phyloP scores from a whole-genome alignment of 2,797 vertebrate genomes.

The Acipenser transmontanus region DNA sequence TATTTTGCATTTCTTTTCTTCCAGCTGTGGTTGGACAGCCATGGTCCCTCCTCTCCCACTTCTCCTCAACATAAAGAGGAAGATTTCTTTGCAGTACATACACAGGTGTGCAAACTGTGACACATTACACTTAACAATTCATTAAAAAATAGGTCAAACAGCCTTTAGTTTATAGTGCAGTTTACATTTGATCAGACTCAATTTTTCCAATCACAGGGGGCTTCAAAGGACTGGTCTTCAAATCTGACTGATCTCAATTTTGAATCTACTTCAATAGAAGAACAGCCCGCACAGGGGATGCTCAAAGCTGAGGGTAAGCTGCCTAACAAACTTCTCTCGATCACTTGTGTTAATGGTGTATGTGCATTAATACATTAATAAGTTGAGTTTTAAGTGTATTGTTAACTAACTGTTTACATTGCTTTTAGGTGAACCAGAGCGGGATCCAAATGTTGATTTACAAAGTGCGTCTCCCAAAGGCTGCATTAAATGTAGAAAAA shows the following conservation, averaged over 20 bases:
- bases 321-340: neutral
- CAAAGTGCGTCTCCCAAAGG: conserved; percentile 72
- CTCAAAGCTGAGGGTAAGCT: conserved; percentile 47
- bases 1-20: conserved; percentile 18
- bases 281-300: conserved; percentile 15
- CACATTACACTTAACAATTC: too few relatives aligned
- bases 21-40: conserved; percentile 84
- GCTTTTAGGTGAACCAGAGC: conserved; percentile 58
- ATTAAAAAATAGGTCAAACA: too few relatives aligned
- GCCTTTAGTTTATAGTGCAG: too few relatives aligned
- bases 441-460: conserved; percentile 75
- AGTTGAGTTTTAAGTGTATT: neutral
- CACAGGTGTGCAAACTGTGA: conserved; percentile 43
- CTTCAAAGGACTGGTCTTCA: too few relatives aligned
- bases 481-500: neutral
- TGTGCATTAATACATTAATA: neutral
- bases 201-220: too few relatives aligned
- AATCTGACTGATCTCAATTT: conserved; percentile 43
- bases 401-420: neutral
- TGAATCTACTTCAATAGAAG: conserved; percentile 27
- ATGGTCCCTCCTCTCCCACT: conserved; percentile 54
- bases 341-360: neutral
- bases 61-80: conserved; percentile 74
- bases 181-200: too few relatives aligned
- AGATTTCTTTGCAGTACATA: conserved; percentile 85